Percentiles rank a stretch among this genome's conserved stretches.
Conservation (phyloP, 2,888 invertebrate species). For the Andricus curvator region DNA sequence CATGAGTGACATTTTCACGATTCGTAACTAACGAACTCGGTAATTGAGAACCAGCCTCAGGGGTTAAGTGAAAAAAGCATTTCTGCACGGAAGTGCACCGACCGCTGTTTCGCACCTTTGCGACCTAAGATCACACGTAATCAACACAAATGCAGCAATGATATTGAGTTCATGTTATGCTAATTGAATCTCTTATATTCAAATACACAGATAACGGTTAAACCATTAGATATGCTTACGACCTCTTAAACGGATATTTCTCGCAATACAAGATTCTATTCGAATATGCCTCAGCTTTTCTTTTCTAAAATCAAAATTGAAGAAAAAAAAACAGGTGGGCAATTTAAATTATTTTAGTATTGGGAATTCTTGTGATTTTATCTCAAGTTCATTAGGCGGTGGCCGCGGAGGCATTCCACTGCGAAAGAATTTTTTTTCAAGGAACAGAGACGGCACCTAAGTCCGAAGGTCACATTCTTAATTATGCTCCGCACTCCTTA, state of each 20-base stretch:
- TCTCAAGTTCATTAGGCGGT: conserved; percentile 35
- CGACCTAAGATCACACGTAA: conserved; percentile 8
- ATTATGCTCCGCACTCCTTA: conserved; percentile 38
- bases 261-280: background rate
- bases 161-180: conserved; percentile 12
- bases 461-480: conserved; percentile 37
- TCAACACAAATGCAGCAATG: conserved; percentile 10
- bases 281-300: background rate
- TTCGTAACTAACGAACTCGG: conserved; percentile 53
- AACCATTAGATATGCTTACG: background rate
- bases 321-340: background rate
- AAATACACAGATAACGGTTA: conserved; percentile 12
- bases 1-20: conserved; percentile 70
- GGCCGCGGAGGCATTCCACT: conserved; percentile 19
- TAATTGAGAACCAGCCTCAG: conserved; percentile 50
- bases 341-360: conserved; percentile 34
- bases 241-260: background rate
- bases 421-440: conserved; percentile 31
- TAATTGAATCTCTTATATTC: conserved; percentile 4
- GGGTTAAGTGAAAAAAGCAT: conserved; percentile 40
- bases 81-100: conserved; percentile 40
- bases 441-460: conserved; percentile 31
- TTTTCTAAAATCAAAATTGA: background rate
- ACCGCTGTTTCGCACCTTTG: conserved; percentile 5
- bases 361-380: conserved; percentile 34